Evolutionary conservation across 2,888 invertebrate species (phyloP), one percentile per base, ranked within the genome.

Genomic region (Callyntrura sp.): DNA sequence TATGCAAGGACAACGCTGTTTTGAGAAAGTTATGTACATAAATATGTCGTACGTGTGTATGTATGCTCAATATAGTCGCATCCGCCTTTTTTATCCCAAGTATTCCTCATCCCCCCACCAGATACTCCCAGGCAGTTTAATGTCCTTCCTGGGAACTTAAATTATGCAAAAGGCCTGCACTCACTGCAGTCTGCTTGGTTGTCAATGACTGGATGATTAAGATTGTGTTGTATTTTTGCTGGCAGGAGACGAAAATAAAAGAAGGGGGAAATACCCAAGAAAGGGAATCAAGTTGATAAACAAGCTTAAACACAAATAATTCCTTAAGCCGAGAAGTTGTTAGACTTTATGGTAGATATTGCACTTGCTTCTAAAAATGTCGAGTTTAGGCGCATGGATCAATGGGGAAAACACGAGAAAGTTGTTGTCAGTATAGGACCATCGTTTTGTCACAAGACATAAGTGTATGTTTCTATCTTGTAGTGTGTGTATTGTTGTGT

Each of bases 181-280:
- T 55, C 57, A 25, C 57, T 60, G 57, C 55, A 28, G 35, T n/a
- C n/a, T n/a, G n/a, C 57, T 20, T 23, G 48, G 48, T 73, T 73
- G 73, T 73, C 73, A 73, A 45, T 73, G 82, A 35, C 62, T 82
- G 2, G 6, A 14, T 11, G 43, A 14, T 62, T 57, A 17, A 57
- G 79, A 57, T 35, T 78, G 55, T 51, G n/a, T n/a, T 78, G 28
- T 79, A 79, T n/a, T n/a, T n/a, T 79, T n/a, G 57, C 55, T 79
- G 35, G 57, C 55, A 79, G 62, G 11, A 1, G 17, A 57, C 17
- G 20, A 57, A 57, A 57, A 45, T 8, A 5, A 45, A 17, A 57
- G 2, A 17, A 6, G 17, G 17, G 17, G 17, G 17, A 62, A 25
- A 23, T n/a, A n/a, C n/a, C n/a, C 20, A 14, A 2, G 14, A 2